Evolutionary conservation across 2,797 vertebrate species (phyloP), one percentile per base, ranked within the genome.

Genomic region (Mormyrus proboscirostris): DNA sequence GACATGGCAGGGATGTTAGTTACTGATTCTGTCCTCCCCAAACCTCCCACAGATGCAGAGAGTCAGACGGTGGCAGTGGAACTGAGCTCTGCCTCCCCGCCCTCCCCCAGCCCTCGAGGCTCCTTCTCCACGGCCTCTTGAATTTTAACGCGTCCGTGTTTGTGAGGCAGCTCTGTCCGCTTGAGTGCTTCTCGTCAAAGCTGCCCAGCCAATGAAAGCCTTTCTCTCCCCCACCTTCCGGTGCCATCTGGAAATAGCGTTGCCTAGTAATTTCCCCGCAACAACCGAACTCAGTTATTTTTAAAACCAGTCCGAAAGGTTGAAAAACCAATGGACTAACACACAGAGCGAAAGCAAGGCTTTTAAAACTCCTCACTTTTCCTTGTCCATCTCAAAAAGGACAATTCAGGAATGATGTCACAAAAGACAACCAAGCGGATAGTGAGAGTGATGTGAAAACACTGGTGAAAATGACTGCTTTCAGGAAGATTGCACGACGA

Each of bases 201-300:
- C 84, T 90, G 88, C 57, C 90, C 14, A 12, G 41, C 89, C 89
- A 82, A 92, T 93, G 91, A 91, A 90, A 91, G 91, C 53, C 87
- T 89, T 89, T 88, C 88, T 87, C 88, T 86, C 33, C 88, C 88
- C 57, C 41, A 53, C 86, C 88, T 91, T 90, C 91, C 90, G 89
- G 82, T 84, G 85, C 83, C 88, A 92, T 93, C 93, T 93, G 92
- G 82, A 92, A 87, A 83, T 55, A 3, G 29, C 51, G 91, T 92
- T 93, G 91, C 88, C 91, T 92, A 90, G 91, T 88, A 88, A 94
- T 93, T 82, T 91, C 90, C 91, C 91, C 83, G 90, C 90, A 88
- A 91, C n/a, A 19, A 19, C 57, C 69, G 87, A 83, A 90, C 87
- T 59, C 51, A 9, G 69, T 50, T 88, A 83, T 88, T 90, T 90